Percentiles rank a stretch among this genome's conserved stretches.
These are phyloP conservation scores for Oncorhynchus gorbuscha DNA, from an alignment of 2,113 vertebrate species.

Conservation along the genomic window DNA sequence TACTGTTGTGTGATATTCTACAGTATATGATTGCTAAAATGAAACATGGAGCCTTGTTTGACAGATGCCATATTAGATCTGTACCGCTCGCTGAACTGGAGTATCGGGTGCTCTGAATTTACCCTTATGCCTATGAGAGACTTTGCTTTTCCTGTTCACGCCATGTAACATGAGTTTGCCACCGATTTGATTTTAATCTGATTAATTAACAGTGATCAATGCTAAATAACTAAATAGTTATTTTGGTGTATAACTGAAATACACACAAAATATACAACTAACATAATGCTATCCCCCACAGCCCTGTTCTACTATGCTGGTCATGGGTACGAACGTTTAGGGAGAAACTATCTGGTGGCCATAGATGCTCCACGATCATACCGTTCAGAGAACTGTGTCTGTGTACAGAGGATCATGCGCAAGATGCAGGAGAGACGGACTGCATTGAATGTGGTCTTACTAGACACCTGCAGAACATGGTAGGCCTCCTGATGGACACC, in stretches of 20 bases:
- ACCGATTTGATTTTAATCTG: neutral
- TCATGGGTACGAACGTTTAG: constrained; percentile 80
- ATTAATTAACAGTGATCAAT: neutral
- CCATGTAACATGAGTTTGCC: too few relatives aligned
- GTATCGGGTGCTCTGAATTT: neutral
- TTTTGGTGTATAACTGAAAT: neutral
- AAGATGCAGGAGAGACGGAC: constrained; percentile 82
- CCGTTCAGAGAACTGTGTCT: constrained; percentile 79
- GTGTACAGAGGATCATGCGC: constrained; percentile 82
- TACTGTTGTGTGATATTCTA: neutral
- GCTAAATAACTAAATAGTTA: neutral
- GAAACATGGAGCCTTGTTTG: neutral
- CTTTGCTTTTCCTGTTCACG: neutral
- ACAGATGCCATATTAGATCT: neutral
- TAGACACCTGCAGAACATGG: constrained; percentile 88
- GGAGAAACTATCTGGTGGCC: constrained; percentile 86
- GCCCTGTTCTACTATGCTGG: constrained; percentile 89
- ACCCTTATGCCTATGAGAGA: neutral
- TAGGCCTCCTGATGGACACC: constrained; percentile 34
- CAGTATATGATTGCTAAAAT: too few relatives aligned
- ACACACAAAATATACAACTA: neutral
- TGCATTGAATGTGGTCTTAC: constrained; percentile 77
- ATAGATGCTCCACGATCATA: constrained; percentile 84
- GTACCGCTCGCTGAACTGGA: neutral
- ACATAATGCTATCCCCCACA: constrained; percentile 34